Percentiles rank a stretch among this genome's conserved stretches.
Conservation (phyloP, 2,113 vertebrate species). For the Shinisaurus crocodilurus region DNA sequence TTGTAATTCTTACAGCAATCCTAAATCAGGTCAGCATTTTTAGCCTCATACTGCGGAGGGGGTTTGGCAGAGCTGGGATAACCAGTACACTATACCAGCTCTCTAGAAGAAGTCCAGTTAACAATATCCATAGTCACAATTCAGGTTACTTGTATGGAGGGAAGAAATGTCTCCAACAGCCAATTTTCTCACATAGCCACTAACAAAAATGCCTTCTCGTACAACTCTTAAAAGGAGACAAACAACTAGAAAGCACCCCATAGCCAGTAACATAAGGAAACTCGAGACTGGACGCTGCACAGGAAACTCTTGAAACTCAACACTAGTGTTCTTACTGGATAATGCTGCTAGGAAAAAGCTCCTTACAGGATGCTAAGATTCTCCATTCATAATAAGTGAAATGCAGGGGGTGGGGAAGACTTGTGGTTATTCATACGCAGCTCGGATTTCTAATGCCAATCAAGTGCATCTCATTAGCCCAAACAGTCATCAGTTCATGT, state of each 20-base stretch:
- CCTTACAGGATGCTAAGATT: neutral
- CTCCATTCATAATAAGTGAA: neutral
- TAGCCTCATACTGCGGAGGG: neutral
- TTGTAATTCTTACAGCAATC: neutral
- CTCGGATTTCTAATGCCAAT: conserved; percentile 6
- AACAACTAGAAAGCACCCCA: neutral
- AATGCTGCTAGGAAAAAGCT: neutral
- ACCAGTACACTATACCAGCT: neutral
- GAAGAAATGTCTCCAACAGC: neutral
- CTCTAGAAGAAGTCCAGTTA: neutral
- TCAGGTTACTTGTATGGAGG: neutral
- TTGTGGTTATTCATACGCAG: neutral
- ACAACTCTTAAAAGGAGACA: neutral
- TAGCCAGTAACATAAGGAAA: neutral
- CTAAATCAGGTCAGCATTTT: neutral
- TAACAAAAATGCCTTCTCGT: neutral
- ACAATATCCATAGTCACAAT: neutral
- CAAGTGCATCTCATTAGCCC: neutral
- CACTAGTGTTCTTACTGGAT: neutral
- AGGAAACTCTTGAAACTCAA: neutral
- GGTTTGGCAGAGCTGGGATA: neutral
- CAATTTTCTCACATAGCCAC: neutral
- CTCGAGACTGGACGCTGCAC: neutral
- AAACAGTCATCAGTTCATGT: neutral
- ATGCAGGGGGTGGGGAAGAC: too few relatives aligned